These are phyloP conservation scores for Agapostemon virescens DNA, from an alignment of 2,888 invertebrate genomes.

Conservation along the genomic window DNA sequence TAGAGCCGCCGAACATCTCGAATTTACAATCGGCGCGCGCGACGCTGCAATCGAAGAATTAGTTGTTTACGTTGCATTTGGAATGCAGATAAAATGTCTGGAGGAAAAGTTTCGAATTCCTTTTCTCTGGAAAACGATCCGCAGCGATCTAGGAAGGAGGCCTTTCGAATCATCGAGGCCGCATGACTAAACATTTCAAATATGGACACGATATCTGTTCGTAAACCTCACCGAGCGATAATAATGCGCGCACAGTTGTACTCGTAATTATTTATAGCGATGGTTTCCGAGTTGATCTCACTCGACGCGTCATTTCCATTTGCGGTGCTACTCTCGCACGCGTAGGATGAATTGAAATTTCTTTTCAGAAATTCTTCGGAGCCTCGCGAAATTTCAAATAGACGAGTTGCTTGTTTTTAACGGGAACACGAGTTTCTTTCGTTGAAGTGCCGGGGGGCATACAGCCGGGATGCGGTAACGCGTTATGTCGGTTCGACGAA, in stretches of 20 bases:
- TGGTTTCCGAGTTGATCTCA: conserved; percentile 55
- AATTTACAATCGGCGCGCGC: not conserved
- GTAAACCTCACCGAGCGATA: conserved; percentile 62
- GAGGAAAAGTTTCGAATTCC: not conserved
- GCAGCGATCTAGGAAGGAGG: conserved; percentile 37
- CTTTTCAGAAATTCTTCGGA: not conserved
- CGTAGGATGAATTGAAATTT: not conserved
- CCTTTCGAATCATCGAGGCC: conserved; percentile 61
- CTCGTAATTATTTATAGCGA: conserved; percentile 61
- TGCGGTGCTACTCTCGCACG: conserved; percentile 8
- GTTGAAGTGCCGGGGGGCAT: not conserved
- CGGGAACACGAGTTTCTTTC: not conserved
- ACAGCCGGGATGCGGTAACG: no score
- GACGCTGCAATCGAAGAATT: not conserved
- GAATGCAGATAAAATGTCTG: not conserved
- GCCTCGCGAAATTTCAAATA: not conserved
- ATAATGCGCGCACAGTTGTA: conserved; percentile 59
- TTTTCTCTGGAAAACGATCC: conserved; percentile 22
- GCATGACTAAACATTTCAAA: conserved; percentile 67
- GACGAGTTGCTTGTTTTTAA: not conserved
- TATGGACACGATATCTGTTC: conserved; percentile 66
- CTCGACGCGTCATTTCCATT: conserved; percentile 45
- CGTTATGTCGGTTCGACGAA: not conserved
- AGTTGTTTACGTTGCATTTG: not conserved
- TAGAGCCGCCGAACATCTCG: no score